Evolutionary conservation across 2,797 vertebrate species (phyloP).

Genomic region (Alauda arvensis): DNA sequence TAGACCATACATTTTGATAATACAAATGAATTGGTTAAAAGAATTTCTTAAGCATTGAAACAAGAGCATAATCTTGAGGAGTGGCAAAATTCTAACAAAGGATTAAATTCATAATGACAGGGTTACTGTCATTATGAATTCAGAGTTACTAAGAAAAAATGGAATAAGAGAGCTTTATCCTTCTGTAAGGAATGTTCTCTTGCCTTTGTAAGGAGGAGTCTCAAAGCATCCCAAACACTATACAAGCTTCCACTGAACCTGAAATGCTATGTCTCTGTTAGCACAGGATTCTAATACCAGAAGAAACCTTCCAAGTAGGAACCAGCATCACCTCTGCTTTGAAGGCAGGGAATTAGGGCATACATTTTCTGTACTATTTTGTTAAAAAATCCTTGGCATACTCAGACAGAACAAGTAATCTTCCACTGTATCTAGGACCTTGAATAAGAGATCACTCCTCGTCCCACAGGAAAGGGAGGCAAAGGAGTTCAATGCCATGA

Average conservation of each 20-base stretch:
- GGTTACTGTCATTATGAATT: too few species aligned
- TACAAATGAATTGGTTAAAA: neutral
- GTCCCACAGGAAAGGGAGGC: neutral
- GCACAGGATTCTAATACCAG: neutral
- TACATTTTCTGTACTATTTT: neutral
- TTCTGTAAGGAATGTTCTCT: neutral
- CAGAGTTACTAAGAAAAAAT: neutral
- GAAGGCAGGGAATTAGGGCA: neutral
- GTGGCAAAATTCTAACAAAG: neutral
- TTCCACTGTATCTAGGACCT: neutral
- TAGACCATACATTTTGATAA: neutral
- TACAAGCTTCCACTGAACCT: rapidly evolving
- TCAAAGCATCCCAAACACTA: neutral
- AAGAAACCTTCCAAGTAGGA: neutral
- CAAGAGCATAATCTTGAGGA: neutral
- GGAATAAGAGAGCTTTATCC: neutral
- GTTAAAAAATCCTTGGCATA: neutral
- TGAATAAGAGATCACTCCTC: neutral
- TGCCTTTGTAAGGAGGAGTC: neutral
- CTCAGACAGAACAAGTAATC: neutral
- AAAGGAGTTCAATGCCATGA: neutral
- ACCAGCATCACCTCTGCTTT: neutral
- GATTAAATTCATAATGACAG: neutral
- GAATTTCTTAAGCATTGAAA: neutral
- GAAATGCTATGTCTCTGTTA: neutral